Base-by-base conservation (phyloP, 2,888 invertebrate species). In the Meganola albula region DNA sequence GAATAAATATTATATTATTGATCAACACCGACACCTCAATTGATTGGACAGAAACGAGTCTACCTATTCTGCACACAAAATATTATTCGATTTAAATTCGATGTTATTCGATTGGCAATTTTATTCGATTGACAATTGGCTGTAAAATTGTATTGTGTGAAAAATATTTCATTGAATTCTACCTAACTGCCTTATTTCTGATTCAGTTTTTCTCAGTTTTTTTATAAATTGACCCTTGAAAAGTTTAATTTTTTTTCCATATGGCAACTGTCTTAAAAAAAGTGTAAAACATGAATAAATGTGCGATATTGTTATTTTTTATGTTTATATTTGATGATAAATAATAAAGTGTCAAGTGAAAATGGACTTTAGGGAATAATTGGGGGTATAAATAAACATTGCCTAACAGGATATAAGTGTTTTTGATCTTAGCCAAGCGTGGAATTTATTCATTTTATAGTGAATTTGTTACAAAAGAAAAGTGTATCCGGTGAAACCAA, bases 281-380 rank as follows among this genome's bases (percentile, higher is more conserved):
- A 61, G 59, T 61, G 62, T 59, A 64, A 62, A 66, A 61, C 52
- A 54, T 44, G 44, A 63, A 63, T 53, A 62, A 60, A 65, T 69
- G 73, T 70, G 74, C 67, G 66, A 61, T 63, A n/a, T 67, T 66
- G 72, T 75, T 76, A 75, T 77, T 82, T 80, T 80, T 80, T 80
- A 80, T 76, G 80, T 80, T 80, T 80, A 73, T 80, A 80, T 72
- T 66, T 57, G 60, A 58, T 65, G 58, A 60, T 63, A 58, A 60
- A 56, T 55, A 56, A 54, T 61, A 69, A 60, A 63, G 67, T 67
- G 54, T 56, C 54, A 60, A 40, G 56, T 63, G 66, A 65, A 58
- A 58, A 55, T 62, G 61, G 57, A 63, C 49, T 60, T 55, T 56
- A 60, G 53, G 56, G 56, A 58, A 59, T 58, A 59, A 54, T 59